A percentile compares a stretch with the other conserved stretches of the same genome.
Evolutionary conservation across 2,888 invertebrate genomes (phyloP).

Genomic region (Seladonia tumulorum): DNA sequence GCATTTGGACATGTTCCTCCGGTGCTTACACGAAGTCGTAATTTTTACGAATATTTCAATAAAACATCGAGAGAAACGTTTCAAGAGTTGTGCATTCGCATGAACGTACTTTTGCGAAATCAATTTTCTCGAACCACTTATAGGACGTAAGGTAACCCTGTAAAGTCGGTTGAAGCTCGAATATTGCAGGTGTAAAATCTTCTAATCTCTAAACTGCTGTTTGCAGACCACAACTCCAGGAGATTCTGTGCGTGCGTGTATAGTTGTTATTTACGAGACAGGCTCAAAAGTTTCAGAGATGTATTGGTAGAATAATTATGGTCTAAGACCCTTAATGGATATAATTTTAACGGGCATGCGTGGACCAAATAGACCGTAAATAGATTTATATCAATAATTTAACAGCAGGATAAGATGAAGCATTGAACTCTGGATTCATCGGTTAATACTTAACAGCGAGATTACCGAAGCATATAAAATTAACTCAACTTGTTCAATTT

Average conservation of each 20-base stretch:
- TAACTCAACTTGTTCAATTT: background rate
- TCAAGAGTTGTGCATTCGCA: background rate
- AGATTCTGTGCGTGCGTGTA: background rate
- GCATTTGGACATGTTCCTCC: background rate
- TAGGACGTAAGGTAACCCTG: background rate
- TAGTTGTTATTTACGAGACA: background rate
- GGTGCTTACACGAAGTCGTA: background rate
- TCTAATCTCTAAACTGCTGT: background rate
- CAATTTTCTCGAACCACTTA: background rate
- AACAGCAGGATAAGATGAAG: background rate
- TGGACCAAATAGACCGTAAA: too few relatives aligned
- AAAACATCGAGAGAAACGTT: background rate
- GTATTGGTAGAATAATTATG: background rate
- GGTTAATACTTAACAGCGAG: background rate
- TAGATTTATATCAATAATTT: background rate
- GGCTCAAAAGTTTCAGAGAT: background rate
- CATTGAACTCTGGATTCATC: background rate
- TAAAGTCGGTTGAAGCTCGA: background rate
- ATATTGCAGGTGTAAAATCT: background rate
- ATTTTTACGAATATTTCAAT: background rate
- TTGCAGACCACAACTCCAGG: background rate
- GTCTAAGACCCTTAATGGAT: background rate
- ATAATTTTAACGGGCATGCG: background rate
- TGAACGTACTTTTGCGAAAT: background rate
- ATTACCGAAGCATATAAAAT: background rate